Evolutionary conservation across 1,140 invertebrate genomes (phyloP), one percentile per base, ranked within the genome.

Genomic region (Fopius arisanus): DNA sequence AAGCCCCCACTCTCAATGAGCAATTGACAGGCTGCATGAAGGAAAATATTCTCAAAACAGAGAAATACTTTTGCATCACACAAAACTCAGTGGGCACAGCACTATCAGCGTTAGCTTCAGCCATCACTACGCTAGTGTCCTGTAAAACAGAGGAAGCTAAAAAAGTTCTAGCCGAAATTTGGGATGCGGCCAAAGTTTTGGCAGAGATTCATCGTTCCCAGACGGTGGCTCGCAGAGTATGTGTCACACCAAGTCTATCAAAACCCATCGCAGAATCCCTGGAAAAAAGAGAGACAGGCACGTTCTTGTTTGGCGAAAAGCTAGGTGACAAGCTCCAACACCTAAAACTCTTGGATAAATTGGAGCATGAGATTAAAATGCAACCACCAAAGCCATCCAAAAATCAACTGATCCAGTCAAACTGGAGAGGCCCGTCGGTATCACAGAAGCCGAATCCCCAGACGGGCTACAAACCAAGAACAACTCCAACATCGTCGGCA

Each of bases 201-300:
- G 31, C 33, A 23, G 48, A 62, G 9, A 62, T 70, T 21, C 31
- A 62, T 23, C 51, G 29, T 62, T 37, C 68, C 6, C 16, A 76
- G 65, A 65, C 77, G 43, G 21, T 74, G 67, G 69, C 73, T 73
- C 67, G 76, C 23, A 76, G 71, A 70, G 43, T 70, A 10, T 41
- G 29, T 1, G 33, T 77, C 67, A 54, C n/a, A 21, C 37, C 77
- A 54, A 37, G 33, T 73, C 26, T 62, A 72, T 71, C 29, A 40
- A 51, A 63, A 51, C 37, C 26, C 33, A 6, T 37, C 67, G 70
- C 40, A 59, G 80, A 77, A 79, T 9, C 78, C 41, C 4, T 80
- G 16, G 37, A 82, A 69, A 75, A 83, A 81, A 33, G 37, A 31
- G 21, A 77, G 26, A 54, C 77, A 67, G 77, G 81, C 68, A 41